Evolutionary conservation across 2,888 invertebrate genomes (phyloP), one percentile per base, ranked within the genome.

Genomic region (Gibbula magus): DNA sequence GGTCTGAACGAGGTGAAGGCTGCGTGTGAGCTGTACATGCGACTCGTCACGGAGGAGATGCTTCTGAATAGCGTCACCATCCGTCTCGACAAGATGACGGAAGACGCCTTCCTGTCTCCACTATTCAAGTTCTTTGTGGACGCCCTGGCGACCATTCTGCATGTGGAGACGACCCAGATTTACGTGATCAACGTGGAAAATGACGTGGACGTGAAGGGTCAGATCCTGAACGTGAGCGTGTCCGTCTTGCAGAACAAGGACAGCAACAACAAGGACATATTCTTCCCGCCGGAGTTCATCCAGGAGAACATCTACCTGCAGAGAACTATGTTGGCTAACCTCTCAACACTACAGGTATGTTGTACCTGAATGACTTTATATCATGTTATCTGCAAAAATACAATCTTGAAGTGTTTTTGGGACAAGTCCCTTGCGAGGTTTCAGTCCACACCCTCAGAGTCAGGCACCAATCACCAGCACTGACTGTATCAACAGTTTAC

Each of bases 291-390:
- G 0, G 97, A 98, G 88, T 97, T 96, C 91, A 94, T 99, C 79
- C 96, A 98, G 87, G 99, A 99, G 92, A 94, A 96, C 29, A 97
- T 99, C n/a, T 99, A 99, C 92, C 94, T 99, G 22, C 97, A 98
- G 90, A 94, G 98, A 51, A 96, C 96, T 0, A 96, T 97, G 13
- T 93, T 99, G 29, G 97, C 97, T 0, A 94, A 97, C 81, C 93
- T 98, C 3, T 97, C 98, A 3, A 97, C 97, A 0, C 96, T 98
- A 4, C 96, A 96, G 94, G 96, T 94, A 89, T 86, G 89, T 82
- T 61, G 45, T 10, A 10, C 13, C 18, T 18, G 10, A 20, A 10
- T 61, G 61, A 18, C 61, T 61, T 13, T 61, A n/a, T 52, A 7
- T 13, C 51, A 20, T 18, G 39, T 20, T 25, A 54, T 56, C n/a